Conservation (phyloP, 1,140 invertebrate genomes). For the Telenomus remus region DNA sequence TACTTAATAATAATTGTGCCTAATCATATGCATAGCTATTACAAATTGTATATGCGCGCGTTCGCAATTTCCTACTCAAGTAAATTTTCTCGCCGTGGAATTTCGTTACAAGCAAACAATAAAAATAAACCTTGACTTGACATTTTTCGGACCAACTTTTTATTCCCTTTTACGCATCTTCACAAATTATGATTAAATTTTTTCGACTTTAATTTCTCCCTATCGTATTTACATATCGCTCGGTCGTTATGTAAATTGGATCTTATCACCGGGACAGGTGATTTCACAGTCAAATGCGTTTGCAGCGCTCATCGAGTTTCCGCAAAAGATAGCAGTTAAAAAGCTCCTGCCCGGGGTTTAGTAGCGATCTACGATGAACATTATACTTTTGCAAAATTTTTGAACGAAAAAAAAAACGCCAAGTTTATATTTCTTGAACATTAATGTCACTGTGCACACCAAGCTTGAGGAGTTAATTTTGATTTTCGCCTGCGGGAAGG, state of each 20-base stretch:
- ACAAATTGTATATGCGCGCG: not conserved
- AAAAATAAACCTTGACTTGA: not conserved
- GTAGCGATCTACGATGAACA: conserved; percentile 30
- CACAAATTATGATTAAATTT: conserved; percentile 43
- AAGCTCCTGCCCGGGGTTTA: no score
- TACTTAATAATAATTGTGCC: conserved; percentile 14
- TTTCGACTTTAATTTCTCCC: conserved; percentile 8
- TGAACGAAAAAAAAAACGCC: conserved; percentile 14
- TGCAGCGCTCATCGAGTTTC: conserved; percentile 45
- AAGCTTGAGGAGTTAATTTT: no score
- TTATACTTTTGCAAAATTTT: no score
- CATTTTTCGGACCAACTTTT: not conserved
- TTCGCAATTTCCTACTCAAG: not conserved
- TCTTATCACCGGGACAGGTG: conserved; percentile 40
- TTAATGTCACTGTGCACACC: not conserved
- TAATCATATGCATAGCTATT: conserved; percentile 10
- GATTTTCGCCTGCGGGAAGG: conserved; percentile 12
- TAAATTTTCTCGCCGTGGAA: not conserved
- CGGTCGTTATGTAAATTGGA: conserved; percentile 43
- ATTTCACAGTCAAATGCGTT: conserved; percentile 55
- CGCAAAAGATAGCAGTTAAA: conserved; percentile 48
- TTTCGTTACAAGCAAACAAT: conserved; percentile 7
- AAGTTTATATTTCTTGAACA: not conserved
- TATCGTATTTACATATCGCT: conserved; percentile 46
- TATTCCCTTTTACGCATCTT: conserved; percentile 8